Evolutionary conservation across 2,113 vertebrate genomes (phyloP), one percentile per base, ranked within the genome.

Genomic region (Prinia subflava): DNA sequence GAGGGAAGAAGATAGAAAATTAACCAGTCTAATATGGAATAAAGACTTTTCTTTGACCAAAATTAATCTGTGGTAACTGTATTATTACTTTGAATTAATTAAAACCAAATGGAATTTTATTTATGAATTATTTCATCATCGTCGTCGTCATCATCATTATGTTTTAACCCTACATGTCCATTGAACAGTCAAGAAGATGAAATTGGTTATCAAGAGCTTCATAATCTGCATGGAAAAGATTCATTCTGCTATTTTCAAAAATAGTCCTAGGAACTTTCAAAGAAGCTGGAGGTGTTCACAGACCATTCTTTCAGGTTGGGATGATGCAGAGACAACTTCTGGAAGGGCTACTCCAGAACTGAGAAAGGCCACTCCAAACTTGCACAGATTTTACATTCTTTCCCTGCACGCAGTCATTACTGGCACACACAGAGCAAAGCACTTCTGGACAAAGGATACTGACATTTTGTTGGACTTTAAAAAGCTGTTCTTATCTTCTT

Each of bases 211-310:
- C 13, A 63, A 56, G 63, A 90, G 13, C 42, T 1, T 50, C 24
- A 24, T 68, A 63, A 22, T 15, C 16, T 76, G 17, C 14, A 44
- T 7, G 9, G 41, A 39, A 77, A 81, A 42, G 4, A 67, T 25
- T 78, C 2, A 62, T 46, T 69, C 2, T 18, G 2, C n/a, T 79
- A 15, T 25, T 70, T 93, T 37, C 18, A 11, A 49, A 77, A 82
- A 30, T 4, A 85, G 2, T 59, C 28, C 69, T 68, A 39, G 33
- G 30, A 75, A 52, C 15, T 37, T 33, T 50, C 52, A 68, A 56
- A 83, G 39, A 71, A 56, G 4, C 3, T 20, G 12, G 7, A 82
- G 21, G 10, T 3, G 1, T 41, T 87, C 5, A 2, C 0, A 35
- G 22, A 22, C 5, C 4, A 16, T 42, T 44, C 10, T 75, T 68